These are phyloP conservation scores for Agonopterix alstromeriana DNA, from an alignment of 2,888 invertebrate genomes.

Conservation along the genomic window DNA sequence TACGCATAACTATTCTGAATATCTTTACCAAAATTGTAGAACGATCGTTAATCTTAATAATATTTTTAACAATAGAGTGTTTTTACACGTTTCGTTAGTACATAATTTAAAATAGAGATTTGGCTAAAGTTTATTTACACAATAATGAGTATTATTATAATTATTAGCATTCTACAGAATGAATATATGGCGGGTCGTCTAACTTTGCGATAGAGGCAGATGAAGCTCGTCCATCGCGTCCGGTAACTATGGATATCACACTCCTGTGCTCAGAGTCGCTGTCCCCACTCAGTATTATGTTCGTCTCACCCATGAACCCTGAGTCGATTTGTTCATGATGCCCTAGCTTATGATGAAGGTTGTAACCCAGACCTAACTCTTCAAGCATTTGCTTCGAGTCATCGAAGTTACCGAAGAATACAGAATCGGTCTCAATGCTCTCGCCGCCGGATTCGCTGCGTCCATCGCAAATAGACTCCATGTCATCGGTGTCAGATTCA, in stretches of 20 bases:
- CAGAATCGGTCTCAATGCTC: slow-evolving; percentile 91
- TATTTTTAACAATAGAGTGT: not conserved
- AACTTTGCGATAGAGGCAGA: slow-evolving; percentile 47
- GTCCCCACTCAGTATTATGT: slow-evolving; percentile 65
- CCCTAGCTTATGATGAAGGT: slow-evolving; percentile 32
- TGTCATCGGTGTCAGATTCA: slow-evolving; percentile 82
- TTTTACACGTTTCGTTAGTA: not conserved
- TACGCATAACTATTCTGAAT: not conserved
- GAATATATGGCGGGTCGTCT: slow-evolving; percentile 53
- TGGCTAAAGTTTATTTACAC: slow-evolving; percentile 18
- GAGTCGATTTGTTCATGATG: slow-evolving; percentile 62
- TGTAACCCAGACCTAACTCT: slow-evolving; percentile 48
- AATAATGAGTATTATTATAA: slow-evolving; percentile 8
- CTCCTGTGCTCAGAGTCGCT: slow-evolving; percentile 70
- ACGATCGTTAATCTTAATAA: not conserved
- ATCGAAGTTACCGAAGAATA: slow-evolving; percentile 86
- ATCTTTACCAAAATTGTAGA: not conserved
- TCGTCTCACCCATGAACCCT: slow-evolving; percentile 64
- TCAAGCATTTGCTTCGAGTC: slow-evolving; percentile 61
- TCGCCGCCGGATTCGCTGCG: slow-evolving; percentile 92
- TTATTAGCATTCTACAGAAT: slow-evolving; percentile 53
- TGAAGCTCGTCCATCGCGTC: slow-evolving; percentile 50
- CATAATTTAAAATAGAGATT: slow-evolving; percentile 1
- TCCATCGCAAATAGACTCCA: slow-evolving; percentile 86
- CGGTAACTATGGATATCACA: slow-evolving; percentile 66